Conservation (phyloP, 2,888 invertebrate genomes). For the Pogonocherus hispidulus region DNA sequence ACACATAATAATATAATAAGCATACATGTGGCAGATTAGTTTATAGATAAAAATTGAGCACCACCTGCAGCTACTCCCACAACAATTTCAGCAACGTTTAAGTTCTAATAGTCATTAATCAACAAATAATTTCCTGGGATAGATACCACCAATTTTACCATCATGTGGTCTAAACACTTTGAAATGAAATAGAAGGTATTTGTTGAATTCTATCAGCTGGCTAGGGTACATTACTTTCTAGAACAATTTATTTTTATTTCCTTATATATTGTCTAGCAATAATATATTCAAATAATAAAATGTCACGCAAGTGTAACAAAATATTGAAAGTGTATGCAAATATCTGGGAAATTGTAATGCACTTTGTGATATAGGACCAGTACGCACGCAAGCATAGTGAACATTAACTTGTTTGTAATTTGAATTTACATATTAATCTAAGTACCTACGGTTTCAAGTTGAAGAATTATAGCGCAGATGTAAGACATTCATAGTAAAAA, state of each 20-base stretch:
- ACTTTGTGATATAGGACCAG: slow-evolving; percentile 11
- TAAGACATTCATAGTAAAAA: not conserved
- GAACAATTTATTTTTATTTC: not conserved
- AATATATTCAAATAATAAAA: not conserved
- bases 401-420: slow-evolving; percentile 23
- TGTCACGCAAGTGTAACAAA: slow-evolving; percentile 5
- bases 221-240: not conserved
- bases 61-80: too few species aligned
- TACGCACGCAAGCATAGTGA: slow-evolving; percentile 21
- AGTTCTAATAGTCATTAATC: slow-evolving; percentile 23
- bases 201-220: slow-evolving; percentile 4
- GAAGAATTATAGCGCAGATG: slow-evolving; percentile 1
- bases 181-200: not conserved
- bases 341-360: slow-evolving; percentile 4
- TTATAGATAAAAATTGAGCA: too few species aligned
- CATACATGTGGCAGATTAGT: too few species aligned
- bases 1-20: too few species aligned
- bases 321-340: slow-evolving; percentile 23
- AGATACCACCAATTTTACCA: not conserved
- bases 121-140: slow-evolving; percentile 14
- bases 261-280: not conserved
- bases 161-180: not conserved
- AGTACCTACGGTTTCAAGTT: slow-evolving; percentile 2
- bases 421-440: slow-evolving; percentile 30
- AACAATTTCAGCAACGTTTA: too few species aligned